Conservation (phyloP, 2,888 invertebrate species). For the Eristalis arbustorum region DNA sequence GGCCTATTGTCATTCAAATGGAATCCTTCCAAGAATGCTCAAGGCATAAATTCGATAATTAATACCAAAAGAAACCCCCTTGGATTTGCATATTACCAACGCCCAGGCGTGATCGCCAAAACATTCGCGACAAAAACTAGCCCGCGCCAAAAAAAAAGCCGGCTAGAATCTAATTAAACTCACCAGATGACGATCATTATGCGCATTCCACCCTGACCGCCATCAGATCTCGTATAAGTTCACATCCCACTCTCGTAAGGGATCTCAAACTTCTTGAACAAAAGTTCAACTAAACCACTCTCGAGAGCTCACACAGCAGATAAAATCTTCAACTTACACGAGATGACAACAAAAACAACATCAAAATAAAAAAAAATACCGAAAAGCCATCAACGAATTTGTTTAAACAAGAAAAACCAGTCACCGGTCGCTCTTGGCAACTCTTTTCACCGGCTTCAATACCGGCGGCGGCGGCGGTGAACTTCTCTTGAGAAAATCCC, state of each 20-base stretch:
- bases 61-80: neutral
- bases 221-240: neutral
- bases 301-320: neutral
- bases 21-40: neutral
- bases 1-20: neutral
- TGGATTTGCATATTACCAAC: neutral
- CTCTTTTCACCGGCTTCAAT: neutral
- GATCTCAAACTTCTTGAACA: neutral
- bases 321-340: neutral
- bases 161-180: neutral
- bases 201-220: slow-evolving; percentile 17
- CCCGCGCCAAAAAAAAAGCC: neutral
- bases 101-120: neutral
- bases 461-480: neutral
- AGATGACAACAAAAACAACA: slow-evolving; percentile 2
- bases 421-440: slow-evolving; percentile 46
- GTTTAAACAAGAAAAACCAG: slow-evolving; percentile 65
- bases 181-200: slow-evolving; percentile 14
- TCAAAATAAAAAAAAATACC: slow-evolving; percentile 24
- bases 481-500: slow-evolving; percentile 5
- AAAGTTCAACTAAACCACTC: neutral
- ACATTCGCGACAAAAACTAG: neutral
- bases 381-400: slow-evolving; percentile 48
- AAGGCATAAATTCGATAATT: neutral
- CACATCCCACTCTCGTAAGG: neutral